Evolutionary conservation across 2,888 invertebrate genomes (phyloP).

Genomic region (Drymonia ruficornis): DNA sequence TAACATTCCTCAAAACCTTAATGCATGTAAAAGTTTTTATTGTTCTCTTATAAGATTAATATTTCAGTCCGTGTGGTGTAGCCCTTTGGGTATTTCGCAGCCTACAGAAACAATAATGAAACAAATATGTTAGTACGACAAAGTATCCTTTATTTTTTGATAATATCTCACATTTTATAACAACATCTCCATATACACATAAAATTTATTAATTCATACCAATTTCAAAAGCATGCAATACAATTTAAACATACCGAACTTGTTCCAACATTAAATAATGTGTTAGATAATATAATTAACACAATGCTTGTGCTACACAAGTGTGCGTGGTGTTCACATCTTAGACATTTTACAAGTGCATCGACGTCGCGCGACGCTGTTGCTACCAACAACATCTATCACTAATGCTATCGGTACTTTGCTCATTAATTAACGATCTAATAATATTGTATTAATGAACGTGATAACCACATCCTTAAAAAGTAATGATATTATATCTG

Average conservation of each 20-base stretch:
- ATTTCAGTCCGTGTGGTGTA: too few relatives aligned
- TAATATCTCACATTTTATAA: conserved; percentile 62
- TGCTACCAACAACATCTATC: conserved; percentile 16
- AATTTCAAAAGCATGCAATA: conserved; percentile 60
- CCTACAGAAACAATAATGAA: conserved; percentile 15
- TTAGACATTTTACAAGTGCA: conserved; percentile 33
- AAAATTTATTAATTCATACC: conserved; percentile 56
- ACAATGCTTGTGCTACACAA: conserved; percentile 51
- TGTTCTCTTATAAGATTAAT: too few relatives aligned
- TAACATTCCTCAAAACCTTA: neutral
- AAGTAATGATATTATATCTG: neutral
- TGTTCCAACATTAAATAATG: conserved; percentile 38
- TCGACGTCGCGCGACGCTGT: conserved; percentile 28
- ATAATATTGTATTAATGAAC: conserved; percentile 11
- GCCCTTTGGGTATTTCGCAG: too few relatives aligned
- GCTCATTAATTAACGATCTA: conserved; percentile 1
- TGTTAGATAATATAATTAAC: conserved; percentile 33
- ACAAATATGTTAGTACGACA: conserved; percentile 39
- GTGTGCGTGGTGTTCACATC: conserved; percentile 40
- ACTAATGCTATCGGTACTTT: conserved; percentile 1
- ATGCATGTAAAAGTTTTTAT: too few relatives aligned
- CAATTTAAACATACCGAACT: conserved; percentile 45
- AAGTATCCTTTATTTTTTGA: conserved; percentile 64
- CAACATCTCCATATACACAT: conserved; percentile 63
- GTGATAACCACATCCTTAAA: neutral